phyloP scores from a whole-genome alignment of 1,140 invertebrate species.

The Chironomus striatipennis region DNA sequence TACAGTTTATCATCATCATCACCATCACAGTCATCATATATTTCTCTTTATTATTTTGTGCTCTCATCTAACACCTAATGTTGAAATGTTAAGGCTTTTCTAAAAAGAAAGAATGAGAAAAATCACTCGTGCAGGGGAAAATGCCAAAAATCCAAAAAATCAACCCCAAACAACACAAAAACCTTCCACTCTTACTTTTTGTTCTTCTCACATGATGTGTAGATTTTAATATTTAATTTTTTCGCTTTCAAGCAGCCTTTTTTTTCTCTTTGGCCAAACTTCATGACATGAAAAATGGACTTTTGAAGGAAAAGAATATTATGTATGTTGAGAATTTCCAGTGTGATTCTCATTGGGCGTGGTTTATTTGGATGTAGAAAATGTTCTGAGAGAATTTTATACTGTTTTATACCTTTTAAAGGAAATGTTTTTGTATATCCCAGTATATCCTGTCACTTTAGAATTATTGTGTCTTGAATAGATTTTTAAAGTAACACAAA shows the following conservation, averaged over 20 bases:
- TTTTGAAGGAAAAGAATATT: neutral
- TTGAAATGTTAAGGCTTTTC: neutral
- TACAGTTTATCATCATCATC: neutral
- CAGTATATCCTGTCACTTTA: too few species aligned
- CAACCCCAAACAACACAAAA: slow-evolving; percentile 19
- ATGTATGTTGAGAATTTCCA: neutral
- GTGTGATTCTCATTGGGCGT: neutral
- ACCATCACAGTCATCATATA: too few species aligned
- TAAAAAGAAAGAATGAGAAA: neutral
- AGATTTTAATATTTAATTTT: slow-evolving; percentile 11
- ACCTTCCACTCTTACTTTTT: neutral
- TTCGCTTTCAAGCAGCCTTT: slow-evolving; percentile 11
- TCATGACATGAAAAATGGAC: slow-evolving; percentile 2
- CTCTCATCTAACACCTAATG: neutral
- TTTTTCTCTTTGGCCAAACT: neutral
- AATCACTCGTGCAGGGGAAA: neutral
- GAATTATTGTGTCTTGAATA: too few species aligned
- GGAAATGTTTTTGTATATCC: too few species aligned
- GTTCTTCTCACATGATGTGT: neutral
- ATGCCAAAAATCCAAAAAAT: slow-evolving; percentile 23
- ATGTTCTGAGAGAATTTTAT: neutral
- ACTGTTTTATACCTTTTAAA: neutral
- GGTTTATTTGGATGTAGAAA: neutral
- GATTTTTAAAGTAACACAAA: neutral
- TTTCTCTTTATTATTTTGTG: too few species aligned